phyloP scores from a whole-genome alignment of 2,888 invertebrate species.

The Athalia cordata region DNA sequence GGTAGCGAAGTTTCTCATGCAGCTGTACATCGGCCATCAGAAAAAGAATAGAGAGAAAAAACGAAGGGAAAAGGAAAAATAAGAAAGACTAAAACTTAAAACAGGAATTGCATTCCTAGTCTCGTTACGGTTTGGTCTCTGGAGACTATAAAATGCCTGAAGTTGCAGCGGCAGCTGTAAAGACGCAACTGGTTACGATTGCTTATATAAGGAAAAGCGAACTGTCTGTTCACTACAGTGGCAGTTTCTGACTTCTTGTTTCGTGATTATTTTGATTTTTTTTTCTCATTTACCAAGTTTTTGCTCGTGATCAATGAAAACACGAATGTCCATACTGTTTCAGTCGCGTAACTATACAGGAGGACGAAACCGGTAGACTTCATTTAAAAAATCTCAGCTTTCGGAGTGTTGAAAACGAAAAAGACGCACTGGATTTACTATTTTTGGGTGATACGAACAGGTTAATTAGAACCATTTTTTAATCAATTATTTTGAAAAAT shows the following conservation, averaged over 20 bases:
- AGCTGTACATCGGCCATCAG: too few species aligned
- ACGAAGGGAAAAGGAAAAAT: neutral
- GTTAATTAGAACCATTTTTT: conserved; percentile 57
- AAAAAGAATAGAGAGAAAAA: neutral
- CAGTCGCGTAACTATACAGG: conserved; percentile 73
- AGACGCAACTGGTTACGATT: conserved; percentile 40
- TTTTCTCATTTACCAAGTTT: neutral
- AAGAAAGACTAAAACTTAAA: conserved; percentile 19
- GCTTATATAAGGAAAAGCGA: conserved; percentile 15
- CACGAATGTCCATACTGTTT: conserved; percentile 46
- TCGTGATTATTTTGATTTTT: conserved; percentile 19
- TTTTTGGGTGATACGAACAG: conserved; percentile 75
- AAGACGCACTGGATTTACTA: conserved; percentile 75
- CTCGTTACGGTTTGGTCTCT: conserved; percentile 42
- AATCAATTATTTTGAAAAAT: neutral
- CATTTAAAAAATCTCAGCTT: conserved; percentile 75
- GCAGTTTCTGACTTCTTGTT: conserved; percentile 25
- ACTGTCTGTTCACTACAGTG: conserved; percentile 3
- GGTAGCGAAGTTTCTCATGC: too few species aligned
- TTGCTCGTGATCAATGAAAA: neutral
- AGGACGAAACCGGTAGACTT: conserved; percentile 73
- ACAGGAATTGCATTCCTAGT: conserved; percentile 40
- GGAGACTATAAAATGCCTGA: conserved; percentile 20
- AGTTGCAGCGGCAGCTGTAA: conserved; percentile 15
- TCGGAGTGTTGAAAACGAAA: conserved; percentile 72